Conservation (phyloP, 1,140 invertebrate genomes). For the Drosophila kohkoa region DNA sequence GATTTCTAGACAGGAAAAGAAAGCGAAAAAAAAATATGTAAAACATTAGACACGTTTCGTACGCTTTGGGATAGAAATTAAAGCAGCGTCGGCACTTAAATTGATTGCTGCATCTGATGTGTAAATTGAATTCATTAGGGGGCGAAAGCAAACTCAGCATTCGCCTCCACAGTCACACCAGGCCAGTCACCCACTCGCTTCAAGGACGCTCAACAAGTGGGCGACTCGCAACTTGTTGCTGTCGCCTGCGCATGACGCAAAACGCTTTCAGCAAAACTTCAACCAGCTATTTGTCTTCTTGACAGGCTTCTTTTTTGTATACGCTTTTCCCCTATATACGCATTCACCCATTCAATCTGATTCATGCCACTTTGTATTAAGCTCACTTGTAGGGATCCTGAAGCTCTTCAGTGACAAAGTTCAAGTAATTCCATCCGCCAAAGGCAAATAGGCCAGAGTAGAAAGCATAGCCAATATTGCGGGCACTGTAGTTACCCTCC, state of each 20-base stretch:
- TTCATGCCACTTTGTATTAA: conserved; percentile 17
- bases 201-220: conserved; percentile 75
- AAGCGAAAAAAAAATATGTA: conserved; percentile 57
- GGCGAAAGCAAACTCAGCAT: conserved; percentile 17
- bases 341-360: conserved; percentile 11
- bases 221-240: conserved; percentile 67
- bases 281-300: conserved; percentile 55
- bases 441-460: conserved; percentile 99
- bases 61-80: conserved; percentile 29
- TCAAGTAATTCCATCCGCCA: conserved; percentile 97
- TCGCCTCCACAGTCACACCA: conserved; percentile 18
- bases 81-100: conserved; percentile 57
- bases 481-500: conserved; percentile 88
- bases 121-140: conserved; percentile 80
- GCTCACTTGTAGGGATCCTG: conserved; percentile 96
- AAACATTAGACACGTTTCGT: conserved; percentile 19
- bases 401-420: conserved; percentile 97
- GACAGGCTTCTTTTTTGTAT: conserved; percentile 24
- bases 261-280: conserved; percentile 4
- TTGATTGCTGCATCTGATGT: conserved; percentile 59
- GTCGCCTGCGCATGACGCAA: conserved; percentile 67
- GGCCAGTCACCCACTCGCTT: not conserved
- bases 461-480: conserved; percentile 92
- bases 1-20: conserved; percentile 88
- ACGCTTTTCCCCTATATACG: not conserved